phyloP scores from a whole-genome alignment of 2,888 invertebrate species.

The Actias luna region DNA sequence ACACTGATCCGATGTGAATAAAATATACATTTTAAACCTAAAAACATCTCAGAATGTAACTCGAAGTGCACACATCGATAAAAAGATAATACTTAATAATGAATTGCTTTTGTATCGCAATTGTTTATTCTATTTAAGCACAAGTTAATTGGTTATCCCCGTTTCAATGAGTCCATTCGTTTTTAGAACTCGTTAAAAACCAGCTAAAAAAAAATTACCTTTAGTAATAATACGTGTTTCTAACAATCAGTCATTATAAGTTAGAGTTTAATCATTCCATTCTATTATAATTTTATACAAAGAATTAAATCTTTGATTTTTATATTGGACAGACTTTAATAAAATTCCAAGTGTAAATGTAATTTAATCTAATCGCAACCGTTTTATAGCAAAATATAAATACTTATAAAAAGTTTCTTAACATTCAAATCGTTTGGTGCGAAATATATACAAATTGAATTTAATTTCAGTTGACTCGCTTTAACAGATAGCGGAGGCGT shows the following conservation, averaged over 20 bases:
- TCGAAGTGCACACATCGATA: not conserved
- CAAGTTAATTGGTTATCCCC: not conserved
- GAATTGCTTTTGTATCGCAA: not conserved
- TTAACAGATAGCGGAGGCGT: constrained; percentile 8
- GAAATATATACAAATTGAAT: not conserved
- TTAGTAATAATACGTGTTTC: not conserved
- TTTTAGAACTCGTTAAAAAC: not conserved
- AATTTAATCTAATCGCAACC: not conserved
- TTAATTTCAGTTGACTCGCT: constrained; percentile 2
- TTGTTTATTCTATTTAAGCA: not conserved
- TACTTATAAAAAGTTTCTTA: not conserved
- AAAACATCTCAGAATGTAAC: not conserved
- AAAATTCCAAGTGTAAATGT: not conserved
- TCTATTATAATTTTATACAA: not conserved
- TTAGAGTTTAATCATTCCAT: not conserved
- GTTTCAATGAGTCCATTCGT: not conserved
- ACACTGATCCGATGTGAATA: not conserved
- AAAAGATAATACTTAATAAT: not conserved
- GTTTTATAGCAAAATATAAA: not conserved
- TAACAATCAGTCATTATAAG: not conserved
- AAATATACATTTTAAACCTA: not conserved
- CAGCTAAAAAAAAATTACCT: not conserved
- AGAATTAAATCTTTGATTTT: not conserved
- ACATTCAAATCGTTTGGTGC: not conserved
- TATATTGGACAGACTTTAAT: not conserved